Base-by-base conservation (phyloP, 2,888 invertebrate genomes). In the Mycalesis mineus region DNA sequence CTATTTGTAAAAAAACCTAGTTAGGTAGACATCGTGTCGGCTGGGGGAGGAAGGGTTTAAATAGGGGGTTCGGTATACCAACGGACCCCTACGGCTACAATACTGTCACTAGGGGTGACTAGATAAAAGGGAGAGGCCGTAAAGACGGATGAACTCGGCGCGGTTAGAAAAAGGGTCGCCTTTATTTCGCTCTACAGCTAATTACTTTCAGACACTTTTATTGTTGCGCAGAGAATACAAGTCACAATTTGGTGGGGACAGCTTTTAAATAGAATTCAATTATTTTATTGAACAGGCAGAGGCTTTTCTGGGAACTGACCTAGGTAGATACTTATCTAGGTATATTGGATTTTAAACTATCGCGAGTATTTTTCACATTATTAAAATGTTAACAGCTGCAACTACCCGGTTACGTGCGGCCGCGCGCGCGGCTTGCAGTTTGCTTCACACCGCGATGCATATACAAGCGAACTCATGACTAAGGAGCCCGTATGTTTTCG, bases 161-260 rank as follows among this genome's bases (percentile, higher is more conserved):
- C 49, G 31, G 44, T 36, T 51, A 22, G 11, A 51, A 48, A 51
- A 59, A 47, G 55, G 50, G 45, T 55, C 51, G 55, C 47, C 44
- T 36, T 50, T 51, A 55, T 59, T 47, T 55, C 39, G 28, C 29
- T 50, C 47, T 28, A 29, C 47, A 47, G 51, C 41, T 48, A 59
- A 58, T 58, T 55, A 58, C 50, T 58, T 55, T 39, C 36, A 48
- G 47, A 41, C 41, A 55, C 50, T 37, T 55, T 44, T 52, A 41
- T 45, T 52, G 57, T 40, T 47, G 47, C 36, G 17, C 33, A 29
- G 49, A 40, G 42, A 51, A 47, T 45, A 45, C 33, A 44, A 51
- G 50, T 40, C 29, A 31, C 50, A 28, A 51, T 51, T 40, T 40
- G 40, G 28, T 15, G 29, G 8, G 28, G 28, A 29, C 44, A 11